These are phyloP conservation scores for Bruchidius siliquastri DNA, from an alignment of 2,888 invertebrate genomes.

Conservation along the genomic window DNA sequence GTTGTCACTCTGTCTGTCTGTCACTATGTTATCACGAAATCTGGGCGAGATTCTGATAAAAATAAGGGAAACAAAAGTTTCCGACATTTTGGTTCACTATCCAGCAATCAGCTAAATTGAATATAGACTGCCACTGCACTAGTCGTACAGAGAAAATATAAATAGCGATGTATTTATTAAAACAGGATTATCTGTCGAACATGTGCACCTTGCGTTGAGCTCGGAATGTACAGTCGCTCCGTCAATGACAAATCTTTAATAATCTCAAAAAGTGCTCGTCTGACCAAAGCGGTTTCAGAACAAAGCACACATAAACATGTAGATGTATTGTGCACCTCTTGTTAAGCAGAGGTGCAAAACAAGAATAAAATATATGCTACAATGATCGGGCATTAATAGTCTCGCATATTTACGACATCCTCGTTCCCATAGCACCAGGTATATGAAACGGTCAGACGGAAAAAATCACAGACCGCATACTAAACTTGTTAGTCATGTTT, in stretches of 20 bases:
- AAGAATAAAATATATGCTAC: not conserved
- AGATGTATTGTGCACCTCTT: not conserved
- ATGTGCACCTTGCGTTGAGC: too few relatives aligned
- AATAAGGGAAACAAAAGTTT: too few relatives aligned
- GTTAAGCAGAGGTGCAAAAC: not conserved
- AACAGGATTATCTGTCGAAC: too few relatives aligned
- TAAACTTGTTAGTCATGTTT: conserved; percentile 24
- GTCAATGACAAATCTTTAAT: not conserved
- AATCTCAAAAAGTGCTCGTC: not conserved
- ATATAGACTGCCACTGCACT: too few relatives aligned
- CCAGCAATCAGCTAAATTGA: too few relatives aligned
- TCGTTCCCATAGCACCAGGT: not conserved
- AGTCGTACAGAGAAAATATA: too few relatives aligned
- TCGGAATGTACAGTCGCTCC: not conserved
- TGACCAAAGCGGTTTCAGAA: not conserved
- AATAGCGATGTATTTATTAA: too few relatives aligned
- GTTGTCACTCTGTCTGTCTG: too few relatives aligned
- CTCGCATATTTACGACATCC: not conserved
- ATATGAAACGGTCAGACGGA: not conserved
- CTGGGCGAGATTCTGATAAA: too few relatives aligned
- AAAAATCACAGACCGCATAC: conserved; percentile 16
- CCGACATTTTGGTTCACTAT: too few relatives aligned
- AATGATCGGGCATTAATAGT: not conserved
- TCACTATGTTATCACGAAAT: too few relatives aligned
- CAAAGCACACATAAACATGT: not conserved